Conservation (phyloP, 2,113 vertebrate species). For the human region DNA sequence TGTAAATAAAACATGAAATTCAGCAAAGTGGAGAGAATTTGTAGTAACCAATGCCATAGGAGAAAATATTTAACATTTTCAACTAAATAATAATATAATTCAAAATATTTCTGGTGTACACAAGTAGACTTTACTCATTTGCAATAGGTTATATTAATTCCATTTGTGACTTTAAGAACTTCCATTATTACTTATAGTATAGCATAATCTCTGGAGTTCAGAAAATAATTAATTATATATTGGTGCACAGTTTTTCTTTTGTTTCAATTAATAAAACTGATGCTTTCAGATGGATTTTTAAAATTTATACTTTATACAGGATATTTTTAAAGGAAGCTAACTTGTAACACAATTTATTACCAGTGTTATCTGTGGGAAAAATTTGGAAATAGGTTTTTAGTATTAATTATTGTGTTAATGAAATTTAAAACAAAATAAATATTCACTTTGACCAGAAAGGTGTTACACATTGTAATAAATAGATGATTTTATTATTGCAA, state of each 20-base stretch:
- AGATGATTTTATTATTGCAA: not conserved
- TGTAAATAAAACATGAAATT: not conserved
- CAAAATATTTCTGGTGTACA: not conserved
- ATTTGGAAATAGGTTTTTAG: not conserved
- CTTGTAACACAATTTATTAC: not conserved
- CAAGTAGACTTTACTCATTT: not conserved
- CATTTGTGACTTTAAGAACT: not conserved
- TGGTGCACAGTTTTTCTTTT: not conserved
- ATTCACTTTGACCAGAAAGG: not conserved
- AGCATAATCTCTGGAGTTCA: not conserved
- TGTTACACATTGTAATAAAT: not conserved
- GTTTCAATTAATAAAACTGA: not conserved
- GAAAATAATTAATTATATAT: not conserved
- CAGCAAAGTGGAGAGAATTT: not conserved
- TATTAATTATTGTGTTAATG: not conserved
- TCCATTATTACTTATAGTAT: not conserved
- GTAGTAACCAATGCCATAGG: not conserved
- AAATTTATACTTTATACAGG: not conserved
- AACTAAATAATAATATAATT: not conserved
- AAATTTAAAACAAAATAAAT: not conserved
- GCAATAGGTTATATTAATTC: not conserved
- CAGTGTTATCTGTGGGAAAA: not conserved
- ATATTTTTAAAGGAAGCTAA: not conserved
- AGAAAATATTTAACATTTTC: slow-evolving; percentile 28
- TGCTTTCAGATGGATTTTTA: not conserved